Conservation (phyloP, 2,888 invertebrate genomes). For the Liopterus haemorrhoidalis region DNA sequence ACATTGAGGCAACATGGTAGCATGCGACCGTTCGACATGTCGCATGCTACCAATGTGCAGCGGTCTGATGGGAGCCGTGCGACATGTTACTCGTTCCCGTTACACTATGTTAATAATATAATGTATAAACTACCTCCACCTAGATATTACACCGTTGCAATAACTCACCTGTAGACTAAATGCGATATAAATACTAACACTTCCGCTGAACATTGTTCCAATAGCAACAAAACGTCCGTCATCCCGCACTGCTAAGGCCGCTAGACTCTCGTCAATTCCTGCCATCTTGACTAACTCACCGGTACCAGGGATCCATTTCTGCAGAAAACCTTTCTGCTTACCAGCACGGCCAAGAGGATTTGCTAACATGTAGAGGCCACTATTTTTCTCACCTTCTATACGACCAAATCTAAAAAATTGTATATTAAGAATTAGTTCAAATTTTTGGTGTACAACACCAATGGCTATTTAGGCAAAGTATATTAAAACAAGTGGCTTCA, state of each 20-base stretch:
- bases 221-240: slow-evolving; percentile 89
- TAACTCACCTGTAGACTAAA: slow-evolving; percentile 76
- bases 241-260: slow-evolving; percentile 80
- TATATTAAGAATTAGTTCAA: slow-evolving; percentile 1
- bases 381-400: slow-evolving; percentile 59
- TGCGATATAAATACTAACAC: slow-evolving; percentile 82
- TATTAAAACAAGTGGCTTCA: no score
- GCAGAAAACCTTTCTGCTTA: slow-evolving; percentile 67
- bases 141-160: background rate
- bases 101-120: slow-evolving; percentile 14
- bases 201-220: slow-evolving; percentile 90
- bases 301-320: slow-evolving; percentile 68
- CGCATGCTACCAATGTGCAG: no score
- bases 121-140: slow-evolving; percentile 1
- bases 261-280: slow-evolving; percentile 67
- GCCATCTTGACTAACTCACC: slow-evolving; percentile 54
- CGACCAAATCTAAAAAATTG: slow-evolving; percentile 56
- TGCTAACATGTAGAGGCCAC: slow-evolving; percentile 69
- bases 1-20: no score
- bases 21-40: no score
- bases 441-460: background rate
- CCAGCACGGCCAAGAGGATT: slow-evolving; percentile 72
- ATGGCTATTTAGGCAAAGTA: no score
- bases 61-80: no score
- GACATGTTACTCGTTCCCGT: no score